phyloP scores from a whole-genome alignment of 2,113 vertebrate species.

The Pholis gunnellus region DNA sequence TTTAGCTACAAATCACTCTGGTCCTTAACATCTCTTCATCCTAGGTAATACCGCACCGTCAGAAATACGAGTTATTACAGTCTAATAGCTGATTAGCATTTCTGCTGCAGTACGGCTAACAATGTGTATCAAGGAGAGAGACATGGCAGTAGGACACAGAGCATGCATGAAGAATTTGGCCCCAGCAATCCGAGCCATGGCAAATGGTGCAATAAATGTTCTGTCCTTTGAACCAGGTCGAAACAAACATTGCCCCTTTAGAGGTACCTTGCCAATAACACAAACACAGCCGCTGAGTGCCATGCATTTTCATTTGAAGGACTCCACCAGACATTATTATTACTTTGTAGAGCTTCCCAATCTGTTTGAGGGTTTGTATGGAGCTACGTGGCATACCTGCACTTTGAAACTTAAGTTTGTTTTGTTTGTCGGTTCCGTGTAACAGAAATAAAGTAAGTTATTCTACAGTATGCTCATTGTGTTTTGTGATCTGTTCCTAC shows the following conservation, averaged over 20 bases:
- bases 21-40: not conserved
- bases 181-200: not conserved
- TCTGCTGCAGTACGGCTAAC: not conserved
- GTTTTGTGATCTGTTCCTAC: conserved; percentile 10
- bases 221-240: not conserved
- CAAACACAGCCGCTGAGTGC: not conserved
- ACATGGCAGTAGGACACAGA: not conserved
- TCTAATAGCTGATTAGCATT: not conserved
- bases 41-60: not conserved
- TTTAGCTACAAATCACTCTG: not conserved
- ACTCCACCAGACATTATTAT: not conserved
- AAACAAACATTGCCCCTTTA: not conserved
- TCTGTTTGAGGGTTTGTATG: not conserved
- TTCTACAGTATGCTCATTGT: not conserved
- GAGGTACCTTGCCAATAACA: not conserved
- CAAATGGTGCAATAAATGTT: not conserved
- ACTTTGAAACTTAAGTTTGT: not conserved
- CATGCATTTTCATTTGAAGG: not conserved
- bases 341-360: not conserved
- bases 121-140: not conserved
- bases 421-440: not conserved
- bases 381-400: not conserved
- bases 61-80: not conserved
- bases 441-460: conserved; percentile 10
- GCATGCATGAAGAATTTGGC: not conserved